These are phyloP conservation scores for Plestiodon gilberti DNA, from an alignment of 2,113 vertebrate species.

Conservation along the genomic window DNA sequence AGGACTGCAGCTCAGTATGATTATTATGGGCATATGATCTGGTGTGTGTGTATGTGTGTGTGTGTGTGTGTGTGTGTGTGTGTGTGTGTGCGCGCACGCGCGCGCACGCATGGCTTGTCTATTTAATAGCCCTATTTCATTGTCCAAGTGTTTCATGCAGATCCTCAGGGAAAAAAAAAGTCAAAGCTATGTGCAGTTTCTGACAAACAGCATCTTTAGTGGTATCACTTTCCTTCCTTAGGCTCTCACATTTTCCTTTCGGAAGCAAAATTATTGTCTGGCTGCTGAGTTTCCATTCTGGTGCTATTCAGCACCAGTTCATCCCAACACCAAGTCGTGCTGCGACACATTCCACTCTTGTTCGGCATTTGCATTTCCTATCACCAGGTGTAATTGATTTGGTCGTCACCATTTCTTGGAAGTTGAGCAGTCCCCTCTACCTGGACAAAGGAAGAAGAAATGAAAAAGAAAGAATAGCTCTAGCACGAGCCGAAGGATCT, in stretches of 20 bases:
- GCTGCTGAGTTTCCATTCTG: neutral
- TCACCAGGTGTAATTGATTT: conserved; percentile 35
- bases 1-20: neutral
- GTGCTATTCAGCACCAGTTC: conserved; percentile 15
- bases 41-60: too few species aligned
- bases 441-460: conserved; percentile 36
- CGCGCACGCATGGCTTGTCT: neutral
- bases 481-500: conserved; percentile 38
- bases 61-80: too few species aligned
- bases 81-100: too few species aligned
- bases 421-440: conserved; percentile 42
- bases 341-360: neutral
- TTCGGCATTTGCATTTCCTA: neutral
- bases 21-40: neutral
- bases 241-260: conserved; percentile 17
- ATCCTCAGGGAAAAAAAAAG: neutral
- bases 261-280: neutral
- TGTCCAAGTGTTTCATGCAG: conserved; percentile 16
- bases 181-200: neutral
- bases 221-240: neutral
- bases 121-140: neutral
- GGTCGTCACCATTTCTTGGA: conserved; percentile 31
- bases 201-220: neutral
- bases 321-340: conserved; percentile 1
- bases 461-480: conserved; percentile 27